These are phyloP conservation scores for Chalcosyrphus nemorum DNA, from an alignment of 2,888 invertebrate genomes.

Conservation along the genomic window DNA sequence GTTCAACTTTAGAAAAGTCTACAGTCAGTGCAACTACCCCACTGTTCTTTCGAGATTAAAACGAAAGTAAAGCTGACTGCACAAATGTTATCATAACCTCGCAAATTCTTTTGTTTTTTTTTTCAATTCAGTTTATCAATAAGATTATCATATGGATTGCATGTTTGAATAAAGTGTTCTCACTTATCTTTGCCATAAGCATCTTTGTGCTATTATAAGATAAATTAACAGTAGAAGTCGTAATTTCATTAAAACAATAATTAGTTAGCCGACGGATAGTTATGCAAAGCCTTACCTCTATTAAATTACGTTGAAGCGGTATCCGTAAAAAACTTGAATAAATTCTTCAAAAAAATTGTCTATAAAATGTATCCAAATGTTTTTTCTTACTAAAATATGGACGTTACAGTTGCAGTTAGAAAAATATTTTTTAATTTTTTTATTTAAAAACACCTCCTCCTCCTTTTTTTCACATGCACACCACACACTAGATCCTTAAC, in stretches of 20 bases:
- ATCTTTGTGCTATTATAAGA: too few relatives aligned
- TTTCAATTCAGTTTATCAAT: constrained; percentile 28
- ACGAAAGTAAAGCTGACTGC: neutral
- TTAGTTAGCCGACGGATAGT: neutral
- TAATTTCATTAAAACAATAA: neutral
- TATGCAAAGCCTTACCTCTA: constrained; percentile 4
- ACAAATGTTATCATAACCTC: constrained; percentile 41
- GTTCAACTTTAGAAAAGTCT: too few relatives aligned
- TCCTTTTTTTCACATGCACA: neutral
- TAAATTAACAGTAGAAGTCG: too few relatives aligned
- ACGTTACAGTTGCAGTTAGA: constrained; percentile 41
- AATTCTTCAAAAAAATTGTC: constrained; percentile 44
- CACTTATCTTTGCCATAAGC: constrained; percentile 10
- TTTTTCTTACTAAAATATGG: constrained; percentile 42
- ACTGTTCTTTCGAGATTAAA: neutral
- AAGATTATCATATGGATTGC: constrained; percentile 16
- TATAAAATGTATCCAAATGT: constrained; percentile 59
- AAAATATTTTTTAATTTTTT: neutral
- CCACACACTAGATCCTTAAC: neutral
- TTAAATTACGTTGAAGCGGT: constrained; percentile 11
- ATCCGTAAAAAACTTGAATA: constrained; percentile 41
- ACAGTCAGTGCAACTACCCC: neutral
- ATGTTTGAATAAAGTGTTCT: neutral
- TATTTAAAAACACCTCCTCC: neutral
- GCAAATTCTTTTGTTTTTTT: constrained; percentile 23